These are phyloP conservation scores for Morelia viridis DNA, from an alignment of 2,797 vertebrate species.

Conservation along the genomic window DNA sequence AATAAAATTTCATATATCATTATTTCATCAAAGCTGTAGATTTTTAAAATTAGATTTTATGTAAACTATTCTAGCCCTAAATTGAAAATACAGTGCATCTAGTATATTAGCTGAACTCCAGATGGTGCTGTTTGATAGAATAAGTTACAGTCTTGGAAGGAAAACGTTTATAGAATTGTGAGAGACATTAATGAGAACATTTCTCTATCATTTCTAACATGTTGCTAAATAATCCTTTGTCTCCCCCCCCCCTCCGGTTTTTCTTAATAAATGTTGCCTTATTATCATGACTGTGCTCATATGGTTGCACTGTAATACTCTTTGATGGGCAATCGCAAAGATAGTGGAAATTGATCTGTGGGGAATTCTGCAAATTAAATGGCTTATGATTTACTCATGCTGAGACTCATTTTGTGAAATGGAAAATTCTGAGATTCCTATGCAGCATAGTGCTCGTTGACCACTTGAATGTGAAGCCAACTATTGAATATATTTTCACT, in stretches of 20 bases:
- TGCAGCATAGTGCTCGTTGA: neutral
- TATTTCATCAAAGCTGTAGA: neutral
- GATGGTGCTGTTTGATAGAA: constrained; percentile 72
- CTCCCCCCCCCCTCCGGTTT: neutral
- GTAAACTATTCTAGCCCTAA: neutral
- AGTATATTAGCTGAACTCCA: constrained; percentile 65
- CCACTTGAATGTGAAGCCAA: neutral
- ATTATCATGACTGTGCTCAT: neutral
- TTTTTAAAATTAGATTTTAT: neutral
- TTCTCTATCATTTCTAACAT: neutral
- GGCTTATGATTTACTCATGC: neutral
- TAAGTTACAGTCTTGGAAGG: constrained; percentile 11
- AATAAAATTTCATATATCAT: neutral
- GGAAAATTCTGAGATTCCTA: neutral
- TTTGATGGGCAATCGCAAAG: neutral
- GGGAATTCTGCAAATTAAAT: neutral
- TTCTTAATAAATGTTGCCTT: neutral
- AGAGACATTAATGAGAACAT: neutral
- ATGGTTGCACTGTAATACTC: neutral
- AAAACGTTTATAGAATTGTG: neutral
- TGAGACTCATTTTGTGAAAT: neutral
- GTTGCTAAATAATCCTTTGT: neutral
- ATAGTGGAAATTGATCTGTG: neutral
- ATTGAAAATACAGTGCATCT: neutral
- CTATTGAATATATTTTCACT: neutral